Evolutionary conservation across 2,113 vertebrate species (phyloP).

Genomic region (Ochotona curzoniae): DNA sequence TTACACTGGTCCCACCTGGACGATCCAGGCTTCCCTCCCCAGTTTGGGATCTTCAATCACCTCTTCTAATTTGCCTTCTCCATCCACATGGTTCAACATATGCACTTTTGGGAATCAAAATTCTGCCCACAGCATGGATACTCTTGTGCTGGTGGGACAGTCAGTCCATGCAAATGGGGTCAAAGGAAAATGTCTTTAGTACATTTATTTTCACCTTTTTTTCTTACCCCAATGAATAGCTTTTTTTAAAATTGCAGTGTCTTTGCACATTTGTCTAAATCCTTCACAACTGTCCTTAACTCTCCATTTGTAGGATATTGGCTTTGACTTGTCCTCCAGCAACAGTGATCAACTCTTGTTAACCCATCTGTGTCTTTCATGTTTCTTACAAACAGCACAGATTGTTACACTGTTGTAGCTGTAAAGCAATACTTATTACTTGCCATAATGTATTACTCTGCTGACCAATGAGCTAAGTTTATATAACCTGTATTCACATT

Average conservation of each 20-base stretch:
- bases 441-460: neutral
- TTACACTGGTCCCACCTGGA: neutral
- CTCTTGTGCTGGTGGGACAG: neutral
- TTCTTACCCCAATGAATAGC: neutral
- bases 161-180: neutral
- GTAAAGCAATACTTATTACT: conserved; percentile 13
- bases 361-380: neutral
- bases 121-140: neutral
- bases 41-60: conserved; percentile 15
- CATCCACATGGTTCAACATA: neutral
- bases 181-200: neutral
- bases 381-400: conserved; percentile 18
- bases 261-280: conserved; percentile 37
- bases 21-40: neutral
- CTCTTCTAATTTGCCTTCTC: conserved; percentile 19
- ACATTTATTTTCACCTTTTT: neutral
- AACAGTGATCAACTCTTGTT: neutral
- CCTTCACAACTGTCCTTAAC: conserved; percentile 10
- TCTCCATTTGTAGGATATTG: neutral
- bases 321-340: conserved; percentile 35
- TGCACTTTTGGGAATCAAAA: neutral
- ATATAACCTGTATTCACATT: neutral
- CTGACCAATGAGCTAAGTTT: neutral
- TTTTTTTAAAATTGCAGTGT: neutral
- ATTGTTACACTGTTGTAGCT: conserved; percentile 23